phyloP scores from a whole-genome alignment of 2,888 invertebrate genomes.

The Thymelicus lineola region DNA sequence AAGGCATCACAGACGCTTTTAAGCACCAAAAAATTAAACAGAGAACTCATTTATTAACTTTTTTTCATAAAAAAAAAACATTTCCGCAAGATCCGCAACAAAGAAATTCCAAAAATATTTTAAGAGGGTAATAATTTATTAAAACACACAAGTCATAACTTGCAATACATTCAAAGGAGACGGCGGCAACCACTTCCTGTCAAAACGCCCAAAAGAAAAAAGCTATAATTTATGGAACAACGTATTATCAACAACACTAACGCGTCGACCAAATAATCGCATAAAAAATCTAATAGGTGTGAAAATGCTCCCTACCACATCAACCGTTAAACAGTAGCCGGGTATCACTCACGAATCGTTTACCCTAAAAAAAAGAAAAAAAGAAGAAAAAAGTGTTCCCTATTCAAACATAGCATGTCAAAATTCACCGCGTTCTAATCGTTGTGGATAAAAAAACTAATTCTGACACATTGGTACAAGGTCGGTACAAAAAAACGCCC shows the following conservation, averaged over 20 bases:
- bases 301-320: constrained; percentile 60
- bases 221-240: constrained; percentile 28
- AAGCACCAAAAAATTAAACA: no score
- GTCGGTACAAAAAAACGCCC: constrained; percentile 69
- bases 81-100: constrained; percentile 1
- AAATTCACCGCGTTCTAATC: constrained; percentile 66
- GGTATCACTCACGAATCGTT: constrained; percentile 62
- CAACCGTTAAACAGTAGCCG: constrained; percentile 72
- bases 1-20: no score
- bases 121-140: constrained; percentile 26
- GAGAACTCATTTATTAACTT: no score
- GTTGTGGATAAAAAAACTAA: constrained; percentile 60
- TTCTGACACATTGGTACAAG: constrained; percentile 65
- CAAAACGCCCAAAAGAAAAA: constrained; percentile 37
- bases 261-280: constrained; percentile 39
- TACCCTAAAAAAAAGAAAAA: constrained; percentile 51
- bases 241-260: constrained; percentile 15
- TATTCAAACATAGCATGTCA: constrained; percentile 73
- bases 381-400: constrained; percentile 52
- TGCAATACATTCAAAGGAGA: constrained; percentile 3
- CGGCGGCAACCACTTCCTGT: constrained; percentile 30
- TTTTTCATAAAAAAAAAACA: neutral
- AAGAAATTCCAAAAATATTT: constrained; percentile 37
- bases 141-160: constrained; percentile 32
- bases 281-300: constrained; percentile 42